phyloP scores from a whole-genome alignment of 2,888 invertebrate species.

The Drosophila formosana region DNA sequence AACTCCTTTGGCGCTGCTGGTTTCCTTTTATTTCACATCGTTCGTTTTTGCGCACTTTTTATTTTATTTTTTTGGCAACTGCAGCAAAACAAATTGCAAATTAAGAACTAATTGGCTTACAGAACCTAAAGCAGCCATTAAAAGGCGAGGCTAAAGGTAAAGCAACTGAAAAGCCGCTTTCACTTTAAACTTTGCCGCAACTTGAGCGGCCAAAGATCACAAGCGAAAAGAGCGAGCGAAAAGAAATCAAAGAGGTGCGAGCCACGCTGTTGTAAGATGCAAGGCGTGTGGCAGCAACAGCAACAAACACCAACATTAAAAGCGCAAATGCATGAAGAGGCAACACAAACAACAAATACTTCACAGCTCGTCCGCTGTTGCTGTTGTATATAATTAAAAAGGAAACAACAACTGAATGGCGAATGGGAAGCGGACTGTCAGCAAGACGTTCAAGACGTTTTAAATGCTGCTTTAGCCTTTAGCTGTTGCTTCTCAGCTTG shows the following conservation, averaged over 20 bases:
- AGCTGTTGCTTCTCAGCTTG: slow-evolving; percentile 20
- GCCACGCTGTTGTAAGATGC: slow-evolving; percentile 1
- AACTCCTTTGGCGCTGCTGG: slow-evolving; percentile 65
- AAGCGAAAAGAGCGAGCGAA: slow-evolving; percentile 15
- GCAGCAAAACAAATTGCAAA: slow-evolving; percentile 80
- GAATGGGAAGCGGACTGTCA: slow-evolving; percentile 22
- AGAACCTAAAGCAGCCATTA: slow-evolving; percentile 78
- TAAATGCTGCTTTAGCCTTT: slow-evolving; percentile 26
- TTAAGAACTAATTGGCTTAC: slow-evolving; percentile 82
- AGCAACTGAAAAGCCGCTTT: slow-evolving; percentile 62
- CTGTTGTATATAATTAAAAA: slow-evolving; percentile 72
- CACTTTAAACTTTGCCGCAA: slow-evolving; percentile 75
- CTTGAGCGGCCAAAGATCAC: slow-evolving; percentile 61
- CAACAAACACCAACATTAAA: slow-evolving; percentile 23
- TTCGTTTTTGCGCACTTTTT: slow-evolving; percentile 5
- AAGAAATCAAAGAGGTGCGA: slow-evolving; percentile 54
- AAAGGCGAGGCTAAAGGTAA: slow-evolving; percentile 51
- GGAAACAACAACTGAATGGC: slow-evolving; percentile 33
- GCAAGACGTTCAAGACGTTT: slow-evolving; percentile 42
- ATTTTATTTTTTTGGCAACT: slow-evolving; percentile 53
- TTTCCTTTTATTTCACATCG: slow-evolving; percentile 33
- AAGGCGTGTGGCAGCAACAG: slow-evolving; percentile 24
- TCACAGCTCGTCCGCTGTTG: slow-evolving; percentile 34
- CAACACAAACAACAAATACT: slow-evolving; percentile 35
- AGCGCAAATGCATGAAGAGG: slow-evolving; percentile 33